Percentiles rank a stretch among this genome's conserved stretches.
Evolutionary conservation across 2,113 vertebrate genomes (phyloP).

Genomic region (Anser brachyrhynchus): DNA sequence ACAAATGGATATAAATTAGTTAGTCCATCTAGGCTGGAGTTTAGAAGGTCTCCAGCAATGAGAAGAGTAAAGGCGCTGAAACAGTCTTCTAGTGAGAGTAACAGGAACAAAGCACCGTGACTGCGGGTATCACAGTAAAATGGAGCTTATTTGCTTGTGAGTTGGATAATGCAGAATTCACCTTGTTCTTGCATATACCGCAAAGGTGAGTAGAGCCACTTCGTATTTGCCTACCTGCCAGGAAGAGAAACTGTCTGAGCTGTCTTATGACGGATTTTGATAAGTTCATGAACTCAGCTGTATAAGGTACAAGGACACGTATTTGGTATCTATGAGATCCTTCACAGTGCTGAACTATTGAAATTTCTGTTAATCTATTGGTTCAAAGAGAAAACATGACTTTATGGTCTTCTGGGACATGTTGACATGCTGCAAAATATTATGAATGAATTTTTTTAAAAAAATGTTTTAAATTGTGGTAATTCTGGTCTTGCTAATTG

Average conservation of each 20-base stretch:
- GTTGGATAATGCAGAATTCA: not conserved
- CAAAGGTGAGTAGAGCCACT: slow-evolving; percentile 24
- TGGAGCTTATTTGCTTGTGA: not conserved
- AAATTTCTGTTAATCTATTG: not conserved
- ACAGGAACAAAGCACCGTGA: not conserved
- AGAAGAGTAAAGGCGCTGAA: not conserved
- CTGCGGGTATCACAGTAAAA: not conserved
- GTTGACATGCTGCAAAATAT: not conserved
- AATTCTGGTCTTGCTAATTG: not conserved
- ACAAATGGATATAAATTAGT: slow-evolving; percentile 65
- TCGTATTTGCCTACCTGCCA: not conserved
- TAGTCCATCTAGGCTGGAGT: not conserved
- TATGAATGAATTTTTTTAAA: not conserved
- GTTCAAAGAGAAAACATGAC: not conserved
- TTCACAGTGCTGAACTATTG: not conserved
- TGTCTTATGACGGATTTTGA: not conserved
- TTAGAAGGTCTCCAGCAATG: not conserved
- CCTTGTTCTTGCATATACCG: not conserved
- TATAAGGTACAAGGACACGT: not conserved
- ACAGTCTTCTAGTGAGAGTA: not conserved
- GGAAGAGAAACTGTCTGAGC: not conserved
- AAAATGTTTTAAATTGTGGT: not conserved
- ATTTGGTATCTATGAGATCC: not conserved
- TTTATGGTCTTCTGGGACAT: not conserved
- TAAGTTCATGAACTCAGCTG: not conserved